Conservation (phyloP, 1,140 invertebrate species). For the Charaxes varanes region DNA sequence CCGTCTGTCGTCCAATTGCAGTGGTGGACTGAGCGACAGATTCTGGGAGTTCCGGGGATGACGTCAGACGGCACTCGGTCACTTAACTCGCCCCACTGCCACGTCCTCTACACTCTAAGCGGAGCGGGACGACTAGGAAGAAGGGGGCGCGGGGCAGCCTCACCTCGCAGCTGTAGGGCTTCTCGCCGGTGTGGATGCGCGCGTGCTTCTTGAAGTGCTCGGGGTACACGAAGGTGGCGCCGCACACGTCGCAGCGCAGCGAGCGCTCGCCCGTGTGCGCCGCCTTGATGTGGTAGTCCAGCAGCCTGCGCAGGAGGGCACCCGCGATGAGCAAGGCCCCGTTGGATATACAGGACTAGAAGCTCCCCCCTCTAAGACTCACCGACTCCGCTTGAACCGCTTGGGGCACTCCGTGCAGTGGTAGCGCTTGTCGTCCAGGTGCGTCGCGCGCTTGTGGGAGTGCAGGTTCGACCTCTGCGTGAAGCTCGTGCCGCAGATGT, state of each 20-base stretch:
- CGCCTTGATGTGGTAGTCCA: constrained; percentile 89
- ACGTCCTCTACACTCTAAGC: no score
- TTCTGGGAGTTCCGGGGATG: no score
- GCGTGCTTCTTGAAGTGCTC: constrained; percentile 89
- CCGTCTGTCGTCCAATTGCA: no score
- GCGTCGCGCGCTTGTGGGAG: constrained; percentile 85
- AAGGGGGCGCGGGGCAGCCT: no score
- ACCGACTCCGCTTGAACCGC: constrained; percentile 82
- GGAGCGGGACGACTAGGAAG: no score
- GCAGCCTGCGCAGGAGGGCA: constrained; percentile 69
- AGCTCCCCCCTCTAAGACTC: neutral
- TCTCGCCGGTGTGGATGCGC: constrained; percentile 86
- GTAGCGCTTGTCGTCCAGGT: constrained; percentile 85
- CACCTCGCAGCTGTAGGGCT: constrained; percentile 86
- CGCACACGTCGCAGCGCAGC: constrained; percentile 82
- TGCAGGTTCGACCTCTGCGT: constrained; percentile 87
- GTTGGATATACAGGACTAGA: constrained; percentile 1
- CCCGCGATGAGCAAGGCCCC: neutral
- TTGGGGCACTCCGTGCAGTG: constrained; percentile 82
- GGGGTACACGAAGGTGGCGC: constrained; percentile 87
- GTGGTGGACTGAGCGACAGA: no score
- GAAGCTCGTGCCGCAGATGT: constrained; percentile 84
- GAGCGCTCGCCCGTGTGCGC: constrained; percentile 87
- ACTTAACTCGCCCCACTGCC: no score
- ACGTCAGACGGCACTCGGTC: no score